Conservation (phyloP, 2,888 invertebrate species). For the Leptogaster cylindrica region DNA sequence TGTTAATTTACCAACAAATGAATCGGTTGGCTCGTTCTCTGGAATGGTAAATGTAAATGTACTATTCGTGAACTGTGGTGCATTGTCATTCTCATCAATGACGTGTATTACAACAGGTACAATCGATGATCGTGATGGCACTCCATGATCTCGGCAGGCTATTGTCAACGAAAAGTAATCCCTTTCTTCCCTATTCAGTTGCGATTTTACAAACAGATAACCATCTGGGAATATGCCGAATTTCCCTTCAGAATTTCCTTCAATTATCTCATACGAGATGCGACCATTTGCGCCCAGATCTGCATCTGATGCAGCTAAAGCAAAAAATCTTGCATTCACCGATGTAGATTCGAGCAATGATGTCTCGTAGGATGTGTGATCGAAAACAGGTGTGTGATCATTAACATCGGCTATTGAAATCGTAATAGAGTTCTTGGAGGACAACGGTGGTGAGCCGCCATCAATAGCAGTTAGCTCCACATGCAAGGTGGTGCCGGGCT, state of each 20-base stretch:
- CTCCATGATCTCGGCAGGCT: constrained; percentile 81
- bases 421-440: constrained; percentile 75
- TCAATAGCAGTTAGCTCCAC: constrained; percentile 87
- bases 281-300: constrained; percentile 83
- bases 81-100: constrained; percentile 95
- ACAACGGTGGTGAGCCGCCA: constrained; percentile 76
- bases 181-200: constrained; percentile 85
- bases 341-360: constrained; percentile 88
- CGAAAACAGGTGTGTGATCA: constrained; percentile 94
- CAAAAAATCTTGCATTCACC: constrained; percentile 89
- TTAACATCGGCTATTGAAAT: constrained; percentile 87
- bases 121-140: constrained; percentile 77
- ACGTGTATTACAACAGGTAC: constrained; percentile 93
- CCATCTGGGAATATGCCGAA: constrained; percentile 97
- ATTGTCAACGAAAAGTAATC: constrained; percentile 92
- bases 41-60: constrained; percentile 89
- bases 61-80: constrained; percentile 88
- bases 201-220: constrained; percentile 83
- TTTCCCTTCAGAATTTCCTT: constrained; percentile 83
- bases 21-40: constrained; percentile 86
- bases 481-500: constrained; percentile 73
- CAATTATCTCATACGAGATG: constrained; percentile 81
- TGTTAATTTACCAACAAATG: constrained; percentile 89
- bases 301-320: constrained; percentile 86
- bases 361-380: constrained; percentile 90